Evolutionary conservation across 2,113 vertebrate species (phyloP).

Genomic region (Potamarius usumacintae): DNA sequence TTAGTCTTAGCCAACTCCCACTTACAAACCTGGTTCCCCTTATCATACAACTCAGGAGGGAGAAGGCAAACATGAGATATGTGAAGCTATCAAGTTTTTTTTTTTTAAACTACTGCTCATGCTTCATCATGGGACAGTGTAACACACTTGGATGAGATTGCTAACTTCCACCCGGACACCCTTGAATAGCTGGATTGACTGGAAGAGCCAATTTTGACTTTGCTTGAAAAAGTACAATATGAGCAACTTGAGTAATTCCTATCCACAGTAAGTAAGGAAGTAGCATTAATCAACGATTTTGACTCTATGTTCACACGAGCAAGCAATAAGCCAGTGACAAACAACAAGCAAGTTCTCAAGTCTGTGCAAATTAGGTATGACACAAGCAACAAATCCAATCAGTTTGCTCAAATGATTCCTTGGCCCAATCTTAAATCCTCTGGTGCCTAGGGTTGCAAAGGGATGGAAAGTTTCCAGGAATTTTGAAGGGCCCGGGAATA

Average conservation of each 20-base stretch:
- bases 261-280: too few species aligned
- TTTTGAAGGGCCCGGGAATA: too few species aligned
- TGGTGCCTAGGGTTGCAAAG: too few species aligned
- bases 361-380: background rate
- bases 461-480: too few species aligned
- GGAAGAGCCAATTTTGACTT: background rate
- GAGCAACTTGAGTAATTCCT: too few species aligned
- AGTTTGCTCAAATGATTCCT: background rate
- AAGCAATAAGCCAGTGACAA: background rate
- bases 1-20: background rate
- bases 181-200: background rate
- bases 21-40: background rate
- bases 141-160: background rate
- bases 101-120: background rate
- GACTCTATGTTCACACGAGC: background rate
- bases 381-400: background rate
- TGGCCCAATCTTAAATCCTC: background rate
- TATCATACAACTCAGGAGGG: background rate
- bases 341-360: background rate
- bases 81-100: background rate
- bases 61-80: background rate
- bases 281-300: background rate
- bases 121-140: background rate
- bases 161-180: background rate
- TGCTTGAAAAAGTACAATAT: background rate